phyloP scores from a whole-genome alignment of 2,888 invertebrate genomes.

The Tigriopus californicus region DNA sequence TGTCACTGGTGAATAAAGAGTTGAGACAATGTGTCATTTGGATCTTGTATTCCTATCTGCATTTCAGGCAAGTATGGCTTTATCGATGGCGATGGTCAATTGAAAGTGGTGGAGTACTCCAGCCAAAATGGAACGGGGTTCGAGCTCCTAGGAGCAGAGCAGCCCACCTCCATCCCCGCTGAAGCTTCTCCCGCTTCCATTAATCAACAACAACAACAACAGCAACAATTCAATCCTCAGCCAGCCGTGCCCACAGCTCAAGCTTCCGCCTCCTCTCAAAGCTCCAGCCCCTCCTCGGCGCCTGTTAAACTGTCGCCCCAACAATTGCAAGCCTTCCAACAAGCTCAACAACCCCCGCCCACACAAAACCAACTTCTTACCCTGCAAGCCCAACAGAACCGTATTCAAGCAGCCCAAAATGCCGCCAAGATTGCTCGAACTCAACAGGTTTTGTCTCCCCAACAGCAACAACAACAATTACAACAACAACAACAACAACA shows the following conservation, averaged over 20 bases:
- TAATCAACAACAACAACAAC: slow-evolving; percentile 38
- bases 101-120: slow-evolving; percentile 56
- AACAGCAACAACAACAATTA: too few species aligned
- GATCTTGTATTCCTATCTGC: too few species aligned
- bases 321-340: too few species aligned
- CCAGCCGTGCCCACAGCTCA: not conserved
- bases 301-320: not conserved
- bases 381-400: too few species aligned
- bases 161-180: not conserved
- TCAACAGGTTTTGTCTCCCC: too few species aligned
- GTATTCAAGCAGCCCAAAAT: too few species aligned
- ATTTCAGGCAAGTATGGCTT: slow-evolving; percentile 66
- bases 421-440: too few species aligned
- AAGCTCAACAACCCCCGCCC: too few species aligned
- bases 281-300: not conserved
- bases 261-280: not conserved
- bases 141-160: slow-evolving; percentile 9
- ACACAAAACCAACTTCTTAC: too few species aligned
- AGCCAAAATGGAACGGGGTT: slow-evolving; percentile 31
- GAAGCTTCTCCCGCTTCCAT: slow-evolving; percentile 42
- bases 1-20: slow-evolving; percentile 14
- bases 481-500: too few species aligned
- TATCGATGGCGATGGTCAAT: slow-evolving; percentile 42
- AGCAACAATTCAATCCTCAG: slow-evolving; percentile 17
- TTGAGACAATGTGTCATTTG: not conserved